A percentile compares a stretch with the other conserved stretches of the same genome.
These are phyloP conservation scores for Hypotaenidia okinawae DNA, from an alignment of 2,797 vertebrate species.

Conservation along the genomic window DNA sequence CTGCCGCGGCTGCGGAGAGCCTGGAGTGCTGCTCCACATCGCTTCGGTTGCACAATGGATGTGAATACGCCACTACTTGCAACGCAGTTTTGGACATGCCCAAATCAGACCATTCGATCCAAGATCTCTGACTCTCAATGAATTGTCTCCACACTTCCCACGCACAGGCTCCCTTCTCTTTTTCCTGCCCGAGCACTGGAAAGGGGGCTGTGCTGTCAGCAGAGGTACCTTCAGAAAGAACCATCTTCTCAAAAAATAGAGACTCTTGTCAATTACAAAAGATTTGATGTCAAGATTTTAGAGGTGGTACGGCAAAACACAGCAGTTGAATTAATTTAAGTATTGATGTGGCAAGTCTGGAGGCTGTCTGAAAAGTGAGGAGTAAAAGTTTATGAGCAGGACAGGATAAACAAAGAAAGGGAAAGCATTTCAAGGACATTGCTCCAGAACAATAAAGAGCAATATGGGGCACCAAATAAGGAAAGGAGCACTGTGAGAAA, in stretches of 20 bases:
- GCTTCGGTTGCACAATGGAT: rapidly evolving
- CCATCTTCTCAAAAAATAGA: not conserved
- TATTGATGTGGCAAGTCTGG: not conserved
- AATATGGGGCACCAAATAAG: not conserved
- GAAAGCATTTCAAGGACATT: not conserved
- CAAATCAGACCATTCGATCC: not conserved
- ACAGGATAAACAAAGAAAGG: not conserved
- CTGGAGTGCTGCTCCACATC: no score
- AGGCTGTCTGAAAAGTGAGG: not conserved
- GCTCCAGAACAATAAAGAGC: not conserved
- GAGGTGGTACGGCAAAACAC: not conserved
- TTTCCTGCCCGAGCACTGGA: not conserved
- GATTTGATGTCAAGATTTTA: not conserved
- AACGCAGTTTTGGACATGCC: not conserved
- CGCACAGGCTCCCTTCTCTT: not conserved
- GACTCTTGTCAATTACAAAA: not conserved
- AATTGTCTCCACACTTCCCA: not conserved
- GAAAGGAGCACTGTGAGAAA: not conserved
- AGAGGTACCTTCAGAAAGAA: not conserved
- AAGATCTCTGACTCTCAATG: rapidly evolving
- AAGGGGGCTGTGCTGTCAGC: not conserved
- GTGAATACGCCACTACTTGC: rapidly evolving
- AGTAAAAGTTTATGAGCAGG: not conserved
- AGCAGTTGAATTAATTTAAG: not conserved
- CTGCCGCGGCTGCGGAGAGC: rapidly evolving